phyloP scores from a whole-genome alignment of 2,113 vertebrate genomes.

The Noturus placidus region DNA sequence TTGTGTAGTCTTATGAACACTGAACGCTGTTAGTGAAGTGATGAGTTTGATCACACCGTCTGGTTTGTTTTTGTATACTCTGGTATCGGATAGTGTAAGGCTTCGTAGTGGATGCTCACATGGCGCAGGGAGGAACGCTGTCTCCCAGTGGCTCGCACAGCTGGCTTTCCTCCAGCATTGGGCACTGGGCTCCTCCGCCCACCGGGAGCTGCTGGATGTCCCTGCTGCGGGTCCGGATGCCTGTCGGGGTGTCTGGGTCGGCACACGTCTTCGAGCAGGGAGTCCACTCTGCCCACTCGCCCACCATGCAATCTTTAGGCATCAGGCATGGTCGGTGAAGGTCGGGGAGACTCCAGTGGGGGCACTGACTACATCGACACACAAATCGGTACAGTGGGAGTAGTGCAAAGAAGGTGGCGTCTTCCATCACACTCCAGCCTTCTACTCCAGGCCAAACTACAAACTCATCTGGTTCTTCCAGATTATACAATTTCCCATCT shows the following conservation, averaged over 20 bases:
- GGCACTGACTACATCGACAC: constrained; percentile 78
- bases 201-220: constrained; percentile 81
- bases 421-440: not conserved
- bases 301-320: constrained; percentile 84
- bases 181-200: constrained; percentile 79
- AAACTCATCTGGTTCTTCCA: not conserved
- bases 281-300: constrained; percentile 87
- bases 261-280: constrained; percentile 85
- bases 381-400: not conserved
- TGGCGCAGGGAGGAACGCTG: constrained; percentile 77
- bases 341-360: constrained; percentile 81
- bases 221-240: constrained; percentile 75
- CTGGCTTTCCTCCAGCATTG: constrained; percentile 79
- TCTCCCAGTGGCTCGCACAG: constrained; percentile 78
- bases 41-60: not conserved
- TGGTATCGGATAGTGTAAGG: not conserved
- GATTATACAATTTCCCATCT: not conserved
- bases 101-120: constrained; percentile 74
- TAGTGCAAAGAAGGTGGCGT: not conserved
- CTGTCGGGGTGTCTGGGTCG: constrained; percentile 72
- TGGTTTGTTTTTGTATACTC: not conserved
- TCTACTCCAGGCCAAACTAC: not conserved
- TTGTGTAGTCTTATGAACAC: not conserved
- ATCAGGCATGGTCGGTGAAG: constrained; percentile 91
- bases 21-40: not conserved